Evolutionary conservation across 2,113 vertebrate genomes (phyloP).

Genomic region (Colistium nudipinnis): DNA sequence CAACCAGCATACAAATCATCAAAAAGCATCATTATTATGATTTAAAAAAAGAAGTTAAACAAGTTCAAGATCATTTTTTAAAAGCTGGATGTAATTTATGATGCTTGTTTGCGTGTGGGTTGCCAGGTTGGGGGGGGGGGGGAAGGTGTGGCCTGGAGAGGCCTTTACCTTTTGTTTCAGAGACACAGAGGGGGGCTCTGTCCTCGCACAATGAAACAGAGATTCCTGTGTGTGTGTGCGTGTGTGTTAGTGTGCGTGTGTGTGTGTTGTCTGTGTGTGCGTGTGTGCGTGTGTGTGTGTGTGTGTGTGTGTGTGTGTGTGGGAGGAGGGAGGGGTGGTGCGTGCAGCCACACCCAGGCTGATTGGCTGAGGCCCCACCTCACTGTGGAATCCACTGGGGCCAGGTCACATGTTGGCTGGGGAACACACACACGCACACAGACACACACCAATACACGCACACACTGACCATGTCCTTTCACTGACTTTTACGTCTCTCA

Average conservation of each 20-base stretch:
- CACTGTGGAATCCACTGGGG: constrained; percentile 77
- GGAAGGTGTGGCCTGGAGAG: constrained; percentile 62
- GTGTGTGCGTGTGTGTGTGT: constrained; percentile 10
- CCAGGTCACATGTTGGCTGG: constrained; percentile 67
- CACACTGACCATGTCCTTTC: not conserved
- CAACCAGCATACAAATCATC: too few relatives aligned
- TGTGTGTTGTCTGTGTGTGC: constrained; percentile 29
- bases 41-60: too few relatives aligned
- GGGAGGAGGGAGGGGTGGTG: constrained; percentile 42
- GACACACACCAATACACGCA: not conserved
- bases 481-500: too few relatives aligned
- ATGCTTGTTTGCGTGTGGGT: constrained; percentile 16
- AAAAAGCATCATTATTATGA: too few relatives aligned
- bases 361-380: constrained; percentile 80
- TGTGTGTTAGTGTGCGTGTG: constrained; percentile 14
- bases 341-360: constrained; percentile 78
- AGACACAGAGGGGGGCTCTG: constrained; percentile 75
- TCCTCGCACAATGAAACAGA: constrained; percentile 63
- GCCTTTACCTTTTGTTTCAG: constrained; percentile 75
- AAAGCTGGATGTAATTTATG: too few relatives aligned
- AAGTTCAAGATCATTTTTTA: too few relatives aligned
- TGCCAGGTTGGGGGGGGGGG: constrained; percentile 42
- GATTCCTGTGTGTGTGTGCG: constrained; percentile 20
- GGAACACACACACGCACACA: not conserved
- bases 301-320: constrained; percentile 30